Evolutionary conservation across 2,888 invertebrate species (phyloP).

Genomic region (Therioaphis trifolii): DNA sequence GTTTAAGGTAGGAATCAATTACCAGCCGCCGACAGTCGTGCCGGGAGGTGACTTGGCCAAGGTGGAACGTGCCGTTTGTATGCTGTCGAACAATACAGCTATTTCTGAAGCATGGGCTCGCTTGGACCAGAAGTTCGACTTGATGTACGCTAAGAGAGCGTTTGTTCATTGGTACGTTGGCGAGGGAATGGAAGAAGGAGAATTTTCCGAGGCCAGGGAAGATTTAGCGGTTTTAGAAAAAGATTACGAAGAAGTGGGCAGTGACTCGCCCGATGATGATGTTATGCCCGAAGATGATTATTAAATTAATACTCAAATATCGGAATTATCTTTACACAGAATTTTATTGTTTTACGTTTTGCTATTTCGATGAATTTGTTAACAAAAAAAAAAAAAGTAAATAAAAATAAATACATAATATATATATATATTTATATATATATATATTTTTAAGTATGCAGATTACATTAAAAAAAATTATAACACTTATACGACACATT

Average conservation of each 20-base stretch:
- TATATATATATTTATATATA: no score
- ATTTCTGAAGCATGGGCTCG: slow-evolving; percentile 78
- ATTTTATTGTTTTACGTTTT: not conserved
- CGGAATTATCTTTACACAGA: not conserved
- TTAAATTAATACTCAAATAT: slow-evolving; percentile 69
- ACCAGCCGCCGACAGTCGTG: slow-evolving; percentile 70
- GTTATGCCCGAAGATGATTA: slow-evolving; percentile 81
- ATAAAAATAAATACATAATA: not conserved
- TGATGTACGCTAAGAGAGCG: slow-evolving; percentile 78
- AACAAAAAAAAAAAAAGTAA: no score
- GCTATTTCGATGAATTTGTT: not conserved
- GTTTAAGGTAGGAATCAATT: slow-evolving; percentile 70
- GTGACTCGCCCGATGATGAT: slow-evolving; percentile 78
- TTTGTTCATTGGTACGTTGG: slow-evolving; percentile 83
- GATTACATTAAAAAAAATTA: no score
- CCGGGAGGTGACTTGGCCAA: slow-evolving; percentile 73
- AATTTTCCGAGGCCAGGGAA: slow-evolving; percentile 83
- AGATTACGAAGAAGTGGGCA: slow-evolving; percentile 80
- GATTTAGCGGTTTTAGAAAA: slow-evolving; percentile 80
- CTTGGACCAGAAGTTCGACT: slow-evolving; percentile 77
- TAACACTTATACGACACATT: no score
- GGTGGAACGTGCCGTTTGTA: slow-evolving; percentile 76
- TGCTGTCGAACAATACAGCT: slow-evolving; percentile 77
- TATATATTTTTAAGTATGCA: no score
- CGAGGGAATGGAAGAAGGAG: slow-evolving; percentile 85